Percentiles rank a stretch among this genome's conserved stretches.
Conservation (phyloP, 2,797 vertebrate species). For the Eupleurogrammus muticus region DNA sequence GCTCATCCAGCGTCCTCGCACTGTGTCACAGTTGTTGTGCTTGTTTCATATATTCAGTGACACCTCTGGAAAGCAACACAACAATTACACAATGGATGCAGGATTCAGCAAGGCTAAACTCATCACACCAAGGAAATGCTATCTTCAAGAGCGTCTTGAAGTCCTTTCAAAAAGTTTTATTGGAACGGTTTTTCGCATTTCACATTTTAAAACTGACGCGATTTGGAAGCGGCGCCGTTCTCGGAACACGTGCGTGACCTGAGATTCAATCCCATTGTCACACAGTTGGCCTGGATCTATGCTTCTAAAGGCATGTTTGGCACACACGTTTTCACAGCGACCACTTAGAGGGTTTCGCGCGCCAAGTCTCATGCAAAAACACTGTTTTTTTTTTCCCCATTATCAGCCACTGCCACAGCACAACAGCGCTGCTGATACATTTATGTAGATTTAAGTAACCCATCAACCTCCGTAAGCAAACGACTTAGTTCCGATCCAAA, state of each 20-base stretch:
- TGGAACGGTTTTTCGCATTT: background rate
- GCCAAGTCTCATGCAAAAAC: slow-evolving; percentile 47
- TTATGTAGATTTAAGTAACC: slow-evolving; percentile 33
- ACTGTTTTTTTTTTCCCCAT: slow-evolving; percentile 45
- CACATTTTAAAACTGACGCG: background rate
- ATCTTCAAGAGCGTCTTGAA: background rate
- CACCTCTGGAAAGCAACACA: slow-evolving; percentile 32
- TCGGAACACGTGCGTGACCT: slow-evolving; percentile 35
- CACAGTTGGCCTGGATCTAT: slow-evolving; percentile 45
- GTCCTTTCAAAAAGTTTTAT: background rate
- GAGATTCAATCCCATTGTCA: slow-evolving; percentile 67
- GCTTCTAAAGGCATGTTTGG: slow-evolving; percentile 55
- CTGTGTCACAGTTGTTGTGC: slow-evolving; percentile 9
- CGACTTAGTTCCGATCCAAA: slow-evolving; percentile 10
- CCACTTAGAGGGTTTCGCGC: slow-evolving; percentile 43
- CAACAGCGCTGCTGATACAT: slow-evolving; percentile 36
- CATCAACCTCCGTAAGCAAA: slow-evolving; percentile 17
- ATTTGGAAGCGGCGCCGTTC: background rate
- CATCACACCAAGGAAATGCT: slow-evolving; percentile 27
- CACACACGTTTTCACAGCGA: slow-evolving; percentile 49
- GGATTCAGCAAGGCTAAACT: slow-evolving; percentile 34
- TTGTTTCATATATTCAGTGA: slow-evolving; percentile 14
- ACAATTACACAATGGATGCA: slow-evolving; percentile 40
- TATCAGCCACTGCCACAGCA: slow-evolving; percentile 37
- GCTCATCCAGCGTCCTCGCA: background rate